These are phyloP conservation scores for Poecilus cupreus DNA, from an alignment of 2,888 invertebrate species.

Conservation along the genomic window DNA sequence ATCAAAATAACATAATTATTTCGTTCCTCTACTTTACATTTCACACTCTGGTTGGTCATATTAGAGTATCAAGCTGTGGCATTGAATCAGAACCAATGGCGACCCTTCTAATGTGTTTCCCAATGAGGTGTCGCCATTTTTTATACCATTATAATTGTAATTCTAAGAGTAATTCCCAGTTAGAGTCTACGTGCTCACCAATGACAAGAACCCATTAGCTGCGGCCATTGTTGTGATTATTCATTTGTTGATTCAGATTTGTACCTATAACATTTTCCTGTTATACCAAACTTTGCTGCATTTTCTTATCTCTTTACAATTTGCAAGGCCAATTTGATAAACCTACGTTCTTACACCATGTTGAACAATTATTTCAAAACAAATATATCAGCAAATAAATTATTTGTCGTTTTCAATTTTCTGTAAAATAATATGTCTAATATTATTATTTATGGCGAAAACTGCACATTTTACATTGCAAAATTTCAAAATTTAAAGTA, in stretches of 20 bases:
- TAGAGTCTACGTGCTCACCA: slow-evolving; percentile 50
- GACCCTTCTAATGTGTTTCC: slow-evolving; percentile 26
- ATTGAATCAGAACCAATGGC: slow-evolving; percentile 26
- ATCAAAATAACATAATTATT: background rate
- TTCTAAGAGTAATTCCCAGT: slow-evolving; percentile 29
- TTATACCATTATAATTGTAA: slow-evolving; percentile 16
- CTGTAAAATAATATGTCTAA: background rate
- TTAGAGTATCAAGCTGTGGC: background rate
- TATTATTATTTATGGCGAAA: no score
- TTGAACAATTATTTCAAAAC: background rate
- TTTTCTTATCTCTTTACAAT: background rate
- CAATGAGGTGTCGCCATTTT: slow-evolving; percentile 43
- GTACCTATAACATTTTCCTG: slow-evolving; percentile 16
- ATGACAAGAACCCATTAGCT: slow-evolving; percentile 45
- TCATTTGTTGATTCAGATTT: background rate
- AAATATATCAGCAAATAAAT: background rate
- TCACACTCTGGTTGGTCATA: background rate
- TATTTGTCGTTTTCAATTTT: background rate
- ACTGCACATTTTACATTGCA: no score
- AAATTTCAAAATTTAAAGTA: no score
- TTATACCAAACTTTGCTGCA: background rate
- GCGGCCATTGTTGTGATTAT: slow-evolving; percentile 40
- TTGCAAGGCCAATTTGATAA: background rate
- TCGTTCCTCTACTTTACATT: no score
- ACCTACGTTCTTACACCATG: background rate